These are phyloP conservation scores for Probaryconus sp. DNA, from an alignment of 1,140 invertebrate genomes.

Conservation along the genomic window DNA sequence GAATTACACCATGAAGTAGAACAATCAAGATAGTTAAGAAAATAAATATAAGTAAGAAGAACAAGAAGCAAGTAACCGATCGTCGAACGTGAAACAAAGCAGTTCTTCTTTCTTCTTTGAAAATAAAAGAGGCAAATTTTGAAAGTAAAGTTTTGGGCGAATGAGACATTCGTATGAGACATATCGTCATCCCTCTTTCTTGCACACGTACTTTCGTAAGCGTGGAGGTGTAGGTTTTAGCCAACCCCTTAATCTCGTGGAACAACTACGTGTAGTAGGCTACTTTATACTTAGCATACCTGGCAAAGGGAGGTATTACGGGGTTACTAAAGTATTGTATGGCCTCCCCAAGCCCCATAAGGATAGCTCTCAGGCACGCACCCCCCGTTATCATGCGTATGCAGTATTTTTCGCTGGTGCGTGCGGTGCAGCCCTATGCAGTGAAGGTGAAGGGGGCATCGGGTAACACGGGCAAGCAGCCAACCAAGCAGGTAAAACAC, in stretches of 20 bases:
- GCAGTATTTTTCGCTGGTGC: conserved; percentile 74
- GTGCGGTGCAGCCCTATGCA: conserved; percentile 69
- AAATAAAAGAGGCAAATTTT: conserved; percentile 6
- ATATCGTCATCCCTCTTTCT: conserved; percentile 47
- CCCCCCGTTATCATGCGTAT: conserved; percentile 73
- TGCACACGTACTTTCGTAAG: no score
- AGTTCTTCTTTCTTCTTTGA: no score
- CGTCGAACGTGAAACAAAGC: no score
- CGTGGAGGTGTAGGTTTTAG: no score
- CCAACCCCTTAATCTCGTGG: conserved; percentile 62
- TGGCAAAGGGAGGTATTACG: conserved; percentile 69
- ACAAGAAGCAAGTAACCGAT: no score
- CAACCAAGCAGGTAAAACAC: conserved; percentile 54
- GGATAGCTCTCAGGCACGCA: conserved; percentile 76
- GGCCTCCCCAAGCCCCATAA: conserved; percentile 76
- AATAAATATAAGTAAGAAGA: no score
- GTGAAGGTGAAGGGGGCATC: conserved; percentile 72
- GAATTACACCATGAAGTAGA: no score
- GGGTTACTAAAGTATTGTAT: conserved; percentile 74
- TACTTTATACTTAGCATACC: conserved; percentile 71
- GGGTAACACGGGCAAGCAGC: conserved; percentile 69
- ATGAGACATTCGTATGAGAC: conserved; percentile 57
- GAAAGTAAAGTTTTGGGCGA: conserved; percentile 24
- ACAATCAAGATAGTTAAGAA: no score
- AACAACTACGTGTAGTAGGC: conserved; percentile 60